Evolutionary conservation across 2,113 vertebrate genomes (phyloP).

Genomic region (Boulengeromyrus knoepffleri): DNA sequence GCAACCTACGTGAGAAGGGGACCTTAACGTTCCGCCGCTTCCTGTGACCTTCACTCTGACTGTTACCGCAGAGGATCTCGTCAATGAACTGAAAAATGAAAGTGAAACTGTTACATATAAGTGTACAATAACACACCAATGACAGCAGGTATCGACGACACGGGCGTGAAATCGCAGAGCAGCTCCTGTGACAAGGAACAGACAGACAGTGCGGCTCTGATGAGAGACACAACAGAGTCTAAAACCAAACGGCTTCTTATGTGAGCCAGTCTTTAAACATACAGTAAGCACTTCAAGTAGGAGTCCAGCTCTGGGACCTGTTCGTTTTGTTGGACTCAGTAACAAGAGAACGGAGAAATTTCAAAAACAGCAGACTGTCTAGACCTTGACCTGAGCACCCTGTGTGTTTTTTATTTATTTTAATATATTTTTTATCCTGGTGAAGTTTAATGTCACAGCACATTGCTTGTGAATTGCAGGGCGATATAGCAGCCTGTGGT

Average conservation of each 20-base stretch:
- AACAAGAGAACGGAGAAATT: neutral
- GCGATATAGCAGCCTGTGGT: neutral
- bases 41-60: neutral
- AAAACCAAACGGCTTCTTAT: neutral
- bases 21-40: neutral
- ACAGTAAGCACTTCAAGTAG: neutral
- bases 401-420: neutral
- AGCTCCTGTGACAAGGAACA: neutral
- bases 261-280: neutral
- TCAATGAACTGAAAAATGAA: neutral
- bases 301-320: neutral
- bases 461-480: neutral
- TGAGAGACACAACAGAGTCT: neutral
- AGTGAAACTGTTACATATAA: neutral
- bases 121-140: neutral
- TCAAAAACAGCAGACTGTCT: neutral
- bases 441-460: neutral
- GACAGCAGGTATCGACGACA: neutral
- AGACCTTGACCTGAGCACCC: neutral
- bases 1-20: neutral
- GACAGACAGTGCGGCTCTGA: neutral
- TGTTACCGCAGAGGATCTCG: neutral
- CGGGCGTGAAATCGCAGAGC: neutral
- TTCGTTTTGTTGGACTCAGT: neutral
- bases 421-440: neutral